These are phyloP conservation scores for Sorex araneus DNA, from an alignment of 2,113 vertebrate species.

Conservation along the genomic window DNA sequence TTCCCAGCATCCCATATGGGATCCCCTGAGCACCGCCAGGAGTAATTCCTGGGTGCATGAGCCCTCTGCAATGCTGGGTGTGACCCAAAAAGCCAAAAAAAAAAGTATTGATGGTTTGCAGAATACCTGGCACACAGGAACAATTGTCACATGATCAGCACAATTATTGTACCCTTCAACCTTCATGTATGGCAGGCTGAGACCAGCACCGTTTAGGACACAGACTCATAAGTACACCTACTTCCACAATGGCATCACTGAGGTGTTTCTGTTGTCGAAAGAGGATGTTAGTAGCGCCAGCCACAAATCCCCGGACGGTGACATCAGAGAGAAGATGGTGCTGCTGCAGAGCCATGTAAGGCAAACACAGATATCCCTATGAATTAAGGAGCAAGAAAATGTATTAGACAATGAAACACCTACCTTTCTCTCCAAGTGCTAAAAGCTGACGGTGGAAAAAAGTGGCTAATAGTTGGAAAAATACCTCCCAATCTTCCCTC, in stretches of 20 bases:
- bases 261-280: slow-evolving; percentile 98
- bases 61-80: no score
- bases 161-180: not conserved
- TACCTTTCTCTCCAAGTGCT: not conserved
- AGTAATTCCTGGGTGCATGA: no score
- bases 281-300: slow-evolving; percentile 98
- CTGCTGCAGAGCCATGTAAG: slow-evolving; percentile 99
- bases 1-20: no score
- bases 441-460: not conserved
- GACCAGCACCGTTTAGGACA: not conserved
- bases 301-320: slow-evolving; percentile 95
- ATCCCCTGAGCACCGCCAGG: no score
- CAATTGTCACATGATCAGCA: not conserved
- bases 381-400: slow-evolving; percentile 57
- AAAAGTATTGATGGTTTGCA: not conserved
- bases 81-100: no score
- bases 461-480: not conserved
- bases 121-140: not conserved
- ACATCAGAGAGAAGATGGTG: slow-evolving; percentile 98
- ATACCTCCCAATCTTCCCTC: not conserved
- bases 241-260: slow-evolving; percentile 96
- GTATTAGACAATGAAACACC: not conserved
- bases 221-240: slow-evolving; percentile 80
- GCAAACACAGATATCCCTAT: slow-evolving; percentile 97
- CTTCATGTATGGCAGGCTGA: not conserved